Evolutionary conservation across 1,140 invertebrate species (phyloP).

Genomic region (Papilio xuthus): DNA sequence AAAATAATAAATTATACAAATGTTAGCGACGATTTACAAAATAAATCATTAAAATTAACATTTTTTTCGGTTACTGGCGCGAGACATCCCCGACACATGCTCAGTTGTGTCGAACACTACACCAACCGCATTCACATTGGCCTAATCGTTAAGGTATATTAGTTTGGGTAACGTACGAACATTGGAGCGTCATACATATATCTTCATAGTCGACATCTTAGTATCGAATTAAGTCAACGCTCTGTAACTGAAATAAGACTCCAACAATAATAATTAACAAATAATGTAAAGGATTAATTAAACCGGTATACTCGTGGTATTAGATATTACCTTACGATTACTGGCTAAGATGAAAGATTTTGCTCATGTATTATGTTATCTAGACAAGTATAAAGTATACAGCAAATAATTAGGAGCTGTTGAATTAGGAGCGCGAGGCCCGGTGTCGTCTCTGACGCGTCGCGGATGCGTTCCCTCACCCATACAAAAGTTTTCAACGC

Average conservation of each 20-base stretch:
- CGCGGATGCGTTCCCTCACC: background rate
- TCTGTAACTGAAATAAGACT: conserved; percentile 29
- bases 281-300: conserved; percentile 50
- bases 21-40: conserved; percentile 51
- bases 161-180: conserved; percentile 2
- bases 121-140: conserved; percentile 41
- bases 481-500: background rate
- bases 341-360: conserved; percentile 47
- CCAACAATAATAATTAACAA: conserved; percentile 49
- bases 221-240: conserved; percentile 11
- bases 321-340: conserved; percentile 46
- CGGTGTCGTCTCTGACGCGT: background rate
- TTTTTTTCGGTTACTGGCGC: background rate
- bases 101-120: background rate
- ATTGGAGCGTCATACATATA: conserved; percentile 11
- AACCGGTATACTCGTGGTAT: conserved; percentile 51
- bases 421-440: background rate
- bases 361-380: conserved; percentile 53
- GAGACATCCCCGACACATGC: background rate
- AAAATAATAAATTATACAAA: conserved; percentile 64
- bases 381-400: conserved; percentile 19
- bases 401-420: conserved; percentile 23
- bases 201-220: background rate
- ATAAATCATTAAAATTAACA: conserved; percentile 28
- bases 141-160: conserved; percentile 46